These are phyloP conservation scores for Umimayanthus chanpuru DNA, from an alignment of 92 coral and sea anemone species.

Conservation along the genomic window DNA sequence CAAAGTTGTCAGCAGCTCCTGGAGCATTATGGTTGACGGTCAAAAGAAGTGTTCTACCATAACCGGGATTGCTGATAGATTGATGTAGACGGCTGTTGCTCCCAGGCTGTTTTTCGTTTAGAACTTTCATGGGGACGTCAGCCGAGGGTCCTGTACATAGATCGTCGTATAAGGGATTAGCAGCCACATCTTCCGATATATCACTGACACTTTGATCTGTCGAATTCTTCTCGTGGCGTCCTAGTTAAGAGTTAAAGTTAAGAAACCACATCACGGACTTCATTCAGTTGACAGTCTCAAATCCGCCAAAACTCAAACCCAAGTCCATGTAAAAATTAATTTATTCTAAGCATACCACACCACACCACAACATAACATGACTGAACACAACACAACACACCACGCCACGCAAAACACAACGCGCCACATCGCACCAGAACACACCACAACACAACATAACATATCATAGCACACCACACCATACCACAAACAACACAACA, in stretches of 20 bases:
- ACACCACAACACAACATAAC: too few species aligned
- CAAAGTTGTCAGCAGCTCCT: slow-evolving; percentile 12
- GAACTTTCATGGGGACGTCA: background rate
- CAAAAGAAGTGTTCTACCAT: slow-evolving; percentile 19
- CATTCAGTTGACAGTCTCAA: too few species aligned
- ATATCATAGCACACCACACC: too few species aligned
- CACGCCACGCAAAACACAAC: too few species aligned
- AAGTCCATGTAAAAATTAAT: too few species aligned
- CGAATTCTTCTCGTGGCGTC: background rate
- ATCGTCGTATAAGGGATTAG: slow-evolving; percentile 25
- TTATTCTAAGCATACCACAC: too few species aligned
- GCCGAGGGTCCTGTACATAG: background rate
- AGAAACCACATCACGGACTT: too few species aligned
- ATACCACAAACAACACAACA: too few species aligned
- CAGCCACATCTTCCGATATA: slow-evolving; percentile 1
- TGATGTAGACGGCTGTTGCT: background rate
- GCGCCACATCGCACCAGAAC: too few species aligned
- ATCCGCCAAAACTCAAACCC: too few species aligned
- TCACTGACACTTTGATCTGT: background rate
- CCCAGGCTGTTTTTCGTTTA: background rate
- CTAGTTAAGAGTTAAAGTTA: background rate
- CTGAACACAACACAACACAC: too few species aligned
- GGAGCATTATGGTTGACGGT: background rate
- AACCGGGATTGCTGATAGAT: slow-evolving; percentile 20
- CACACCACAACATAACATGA: too few species aligned